Percentiles rank a stretch among this genome's conserved stretches.
Conservation (phyloP, 2,888 invertebrate genomes). For the Platycheirus rosarum region DNA sequence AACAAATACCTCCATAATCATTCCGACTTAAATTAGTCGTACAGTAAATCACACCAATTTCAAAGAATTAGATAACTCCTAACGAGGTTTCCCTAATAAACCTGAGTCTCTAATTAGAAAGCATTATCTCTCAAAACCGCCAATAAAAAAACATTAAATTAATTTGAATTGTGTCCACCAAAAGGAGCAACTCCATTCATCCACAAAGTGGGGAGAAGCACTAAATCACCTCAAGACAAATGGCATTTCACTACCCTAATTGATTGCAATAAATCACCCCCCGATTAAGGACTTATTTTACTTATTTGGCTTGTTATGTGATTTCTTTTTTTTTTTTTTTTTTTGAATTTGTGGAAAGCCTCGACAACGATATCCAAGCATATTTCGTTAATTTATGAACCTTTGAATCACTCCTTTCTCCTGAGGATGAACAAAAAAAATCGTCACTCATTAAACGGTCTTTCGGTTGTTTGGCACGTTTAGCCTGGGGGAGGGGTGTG, state of each 20-base stretch:
- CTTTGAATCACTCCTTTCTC: conserved; percentile 20
- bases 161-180: too few relatives aligned
- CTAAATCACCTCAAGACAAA: conserved; percentile 68
- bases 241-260: conserved; percentile 67
- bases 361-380: conserved; percentile 39
- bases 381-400: conserved; percentile 65
- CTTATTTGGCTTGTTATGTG: conserved; percentile 10
- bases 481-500: conserved; percentile 24
- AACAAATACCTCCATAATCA: too few relatives aligned
- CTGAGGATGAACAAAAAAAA: conserved; percentile 18
- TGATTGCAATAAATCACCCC: conserved; percentile 67
- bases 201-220: conserved; percentile 7
- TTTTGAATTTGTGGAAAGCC: conserved; percentile 21
- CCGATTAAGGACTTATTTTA: conserved; percentile 54
- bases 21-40: too few relatives aligned
- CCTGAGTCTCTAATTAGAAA: too few relatives aligned
- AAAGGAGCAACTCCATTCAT: conserved; percentile 12
- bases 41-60: too few relatives aligned
- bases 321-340: conserved; percentile 21
- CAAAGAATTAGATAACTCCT: too few relatives aligned
- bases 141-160: too few relatives aligned
- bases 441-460: conserved; percentile 40
- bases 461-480: conserved; percentile 25
- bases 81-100: too few relatives aligned
- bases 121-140: too few relatives aligned